These are phyloP conservation scores for Ctenicera cuprea DNA, from an alignment of 2,888 invertebrate species.

Conservation along the genomic window DNA sequence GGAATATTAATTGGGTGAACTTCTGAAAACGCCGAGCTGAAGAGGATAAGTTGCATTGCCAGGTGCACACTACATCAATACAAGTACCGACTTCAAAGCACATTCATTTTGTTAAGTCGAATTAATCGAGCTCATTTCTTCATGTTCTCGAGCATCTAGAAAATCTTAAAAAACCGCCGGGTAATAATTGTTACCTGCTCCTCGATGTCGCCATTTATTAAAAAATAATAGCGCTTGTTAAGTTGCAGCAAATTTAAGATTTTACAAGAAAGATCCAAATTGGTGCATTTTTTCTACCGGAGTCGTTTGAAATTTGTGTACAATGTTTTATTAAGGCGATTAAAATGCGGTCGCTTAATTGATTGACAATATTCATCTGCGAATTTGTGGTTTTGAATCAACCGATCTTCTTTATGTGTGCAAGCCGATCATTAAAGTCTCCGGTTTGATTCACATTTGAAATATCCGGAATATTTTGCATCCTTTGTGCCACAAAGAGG, in stretches of 20 bases:
- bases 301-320: background rate
- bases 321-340: background rate
- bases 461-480: conserved; percentile 37
- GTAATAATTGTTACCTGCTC: background rate
- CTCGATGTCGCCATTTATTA: background rate
- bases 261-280: conserved; percentile 6
- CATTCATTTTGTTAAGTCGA: background rate
- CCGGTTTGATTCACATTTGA: conserved; percentile 18
- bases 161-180: conserved; percentile 15
- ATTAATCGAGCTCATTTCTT: conserved; percentile 9
- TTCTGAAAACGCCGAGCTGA: conserved; percentile 24
- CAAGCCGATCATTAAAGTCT: conserved; percentile 34
- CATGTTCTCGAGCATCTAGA: background rate
- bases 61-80: conserved; percentile 9
- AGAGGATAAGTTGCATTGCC: conserved; percentile 11
- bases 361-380: conserved; percentile 31
- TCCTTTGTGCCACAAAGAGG: conserved; percentile 17
- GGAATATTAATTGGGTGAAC: conserved; percentile 27
- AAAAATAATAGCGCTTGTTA: background rate
- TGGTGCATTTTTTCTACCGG: background rate
- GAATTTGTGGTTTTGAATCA: conserved; percentile 8
- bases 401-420: conserved; percentile 26
- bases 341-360: conserved; percentile 34
- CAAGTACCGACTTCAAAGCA: background rate
- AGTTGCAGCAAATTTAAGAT: background rate